phyloP scores from a whole-genome alignment of 2,888 invertebrate genomes.

The Heliconius cydno region DNA sequence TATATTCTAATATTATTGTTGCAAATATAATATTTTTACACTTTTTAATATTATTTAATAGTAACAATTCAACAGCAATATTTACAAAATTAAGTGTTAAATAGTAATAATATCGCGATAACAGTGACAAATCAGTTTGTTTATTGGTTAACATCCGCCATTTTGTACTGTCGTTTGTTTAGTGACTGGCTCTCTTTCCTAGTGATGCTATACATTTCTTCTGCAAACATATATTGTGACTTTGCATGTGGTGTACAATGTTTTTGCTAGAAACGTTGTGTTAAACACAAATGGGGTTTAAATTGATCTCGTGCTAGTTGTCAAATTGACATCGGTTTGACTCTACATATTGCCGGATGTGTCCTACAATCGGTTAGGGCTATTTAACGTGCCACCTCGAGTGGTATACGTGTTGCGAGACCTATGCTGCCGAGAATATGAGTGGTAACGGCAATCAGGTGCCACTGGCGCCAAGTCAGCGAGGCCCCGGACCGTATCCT shows the following conservation, averaged over 20 bases:
- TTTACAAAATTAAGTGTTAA: constrained; percentile 63
- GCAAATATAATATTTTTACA: constrained; percentile 72
- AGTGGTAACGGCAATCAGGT: constrained; percentile 87
- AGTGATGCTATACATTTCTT: constrained; percentile 75
- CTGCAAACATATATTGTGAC: constrained; percentile 72
- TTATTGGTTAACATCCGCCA: constrained; percentile 84
- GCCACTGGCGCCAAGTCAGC: constrained; percentile 84
- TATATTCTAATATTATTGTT: constrained; percentile 70
- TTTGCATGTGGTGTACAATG: constrained; percentile 77
- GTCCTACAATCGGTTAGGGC: constrained; percentile 82
- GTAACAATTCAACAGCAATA: constrained; percentile 56
- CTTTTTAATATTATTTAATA: constrained; percentile 70
- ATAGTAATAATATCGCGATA: constrained; percentile 57
- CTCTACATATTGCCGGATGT: constrained; percentile 81
- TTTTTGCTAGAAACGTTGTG: constrained; percentile 77
- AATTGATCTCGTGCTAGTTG: constrained; percentile 76
- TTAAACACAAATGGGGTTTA: constrained; percentile 59
- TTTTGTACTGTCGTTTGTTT: constrained; percentile 84
- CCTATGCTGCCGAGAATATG: constrained; percentile 85
- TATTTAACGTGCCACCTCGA: constrained; percentile 85
- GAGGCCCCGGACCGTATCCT: constrained; percentile 85
- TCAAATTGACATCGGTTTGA: constrained; percentile 76
- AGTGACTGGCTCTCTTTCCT: constrained; percentile 77
- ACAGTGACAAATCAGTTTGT: constrained; percentile 80
- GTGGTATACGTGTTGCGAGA: constrained; percentile 84